Evolutionary conservation across 2,888 invertebrate species (phyloP), one percentile per base, ranked within the genome.

Genomic region (Harpalus rubripes): DNA sequence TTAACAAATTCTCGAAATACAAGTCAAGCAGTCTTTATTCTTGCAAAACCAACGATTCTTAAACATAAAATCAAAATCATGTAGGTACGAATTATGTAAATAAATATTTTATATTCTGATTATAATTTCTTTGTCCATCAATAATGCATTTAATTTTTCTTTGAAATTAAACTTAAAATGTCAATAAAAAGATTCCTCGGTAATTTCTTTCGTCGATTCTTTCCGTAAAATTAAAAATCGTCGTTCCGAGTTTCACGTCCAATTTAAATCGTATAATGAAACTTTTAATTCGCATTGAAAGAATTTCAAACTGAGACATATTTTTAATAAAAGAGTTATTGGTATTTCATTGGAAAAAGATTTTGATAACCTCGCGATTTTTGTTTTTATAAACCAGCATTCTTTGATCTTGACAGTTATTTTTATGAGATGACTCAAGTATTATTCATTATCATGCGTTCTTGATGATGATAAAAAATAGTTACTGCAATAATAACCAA

Each of bases 231-330:
- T 84, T 84, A 84, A 84, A 78, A 84, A 84, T 78, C 76, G 44
- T 15, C 32, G 39, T 32, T 74, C 32, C 15, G 61, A 63, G 58
- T 84, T 83, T 84, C 26, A 84, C 84, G 84, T 84, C 58, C 84
- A 84, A 84, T 84, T 84, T 84, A 52, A 84, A 84, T 78, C 84
- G 84, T 78, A 84, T 84, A 84, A 84, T 84, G 87, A 88, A 88
- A 86, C 86, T 88, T 88, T 88, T 87, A 86, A 88, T 87, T 87
- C 87, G 85, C 86, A 87, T 86, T 74, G 85, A 84, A 85, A 87
- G 88, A 88, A 87, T 88, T 88, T 88, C 86, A 86, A 87, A 87
- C 88, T 87, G 87, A 88, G 88, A 88, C 88, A 88, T 87, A 88
- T 88, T 88, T 88, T 88, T 88, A 88, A 83, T 83, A 83, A 83